phyloP scores from a whole-genome alignment of 2,888 invertebrate species.

The Spatulosminthurus flaviceps region DNA sequence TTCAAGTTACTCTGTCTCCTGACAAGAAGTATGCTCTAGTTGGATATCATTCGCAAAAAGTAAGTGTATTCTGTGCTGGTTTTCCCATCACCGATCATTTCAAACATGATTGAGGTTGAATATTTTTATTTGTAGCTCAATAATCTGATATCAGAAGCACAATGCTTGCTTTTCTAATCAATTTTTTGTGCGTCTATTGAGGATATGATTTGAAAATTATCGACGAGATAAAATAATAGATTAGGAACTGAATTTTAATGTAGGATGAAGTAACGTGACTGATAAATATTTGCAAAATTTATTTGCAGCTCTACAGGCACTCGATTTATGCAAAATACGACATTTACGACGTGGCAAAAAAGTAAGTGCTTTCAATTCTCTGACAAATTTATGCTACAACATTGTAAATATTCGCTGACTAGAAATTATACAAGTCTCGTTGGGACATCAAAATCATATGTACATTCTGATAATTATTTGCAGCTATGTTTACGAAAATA shows the following conservation, averaged over 20 bases:
- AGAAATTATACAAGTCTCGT: too few species aligned
- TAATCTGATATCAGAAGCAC: too few species aligned
- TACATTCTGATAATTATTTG: too few species aligned
- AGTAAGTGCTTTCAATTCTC: neutral
- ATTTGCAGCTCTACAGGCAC: conserved; percentile 78
- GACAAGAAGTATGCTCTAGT: conserved; percentile 32
- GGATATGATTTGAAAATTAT: too few species aligned
- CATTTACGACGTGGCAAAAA: conserved; percentile 68
- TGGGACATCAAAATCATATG: too few species aligned
- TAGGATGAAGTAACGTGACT: neutral
- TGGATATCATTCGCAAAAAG: conserved; percentile 45
- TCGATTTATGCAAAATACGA: conserved; percentile 81
- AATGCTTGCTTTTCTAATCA: neutral
- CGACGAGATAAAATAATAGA: too few species aligned
- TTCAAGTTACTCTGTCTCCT: conserved; percentile 40
- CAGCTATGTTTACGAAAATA: too few species aligned
- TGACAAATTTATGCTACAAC: too few species aligned
- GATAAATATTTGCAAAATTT: conserved; percentile 19
- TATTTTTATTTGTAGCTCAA: too few species aligned
- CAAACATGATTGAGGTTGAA: too few species aligned
- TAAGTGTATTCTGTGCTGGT: conserved; percentile 10
- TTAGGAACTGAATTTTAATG: neutral
- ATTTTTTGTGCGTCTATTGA: too few species aligned
- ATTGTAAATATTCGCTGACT: too few species aligned
- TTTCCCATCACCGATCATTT: neutral